Evolutionary conservation across 2,113 vertebrate genomes (phyloP), one percentile per base, ranked within the genome.

Genomic region (Pelmatolapia mariae): DNA sequence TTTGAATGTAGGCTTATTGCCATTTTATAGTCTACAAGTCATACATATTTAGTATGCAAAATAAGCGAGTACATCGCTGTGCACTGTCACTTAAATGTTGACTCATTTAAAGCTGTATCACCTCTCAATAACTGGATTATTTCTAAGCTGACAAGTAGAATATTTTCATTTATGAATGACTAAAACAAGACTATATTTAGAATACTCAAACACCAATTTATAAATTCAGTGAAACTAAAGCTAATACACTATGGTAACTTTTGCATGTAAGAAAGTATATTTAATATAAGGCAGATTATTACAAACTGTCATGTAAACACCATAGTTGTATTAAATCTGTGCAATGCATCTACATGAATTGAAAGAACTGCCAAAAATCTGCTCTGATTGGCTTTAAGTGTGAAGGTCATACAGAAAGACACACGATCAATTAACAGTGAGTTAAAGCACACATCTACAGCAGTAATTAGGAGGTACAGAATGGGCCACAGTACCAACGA

Each of bases 21-120:
- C 33, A 12, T 38, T 68, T 31, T 54, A 7, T 53, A 31, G 31
- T 47, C 50, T 47, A 8, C 45, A 52, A 19, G 47, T 86, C n/a
- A 36, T 29, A 31, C 73, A 78, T 26, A 50, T 78, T 78, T 52
- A 50, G 45, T 52, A 78, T 78, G 73, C 43, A 52, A 50, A 29
- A 78, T 31, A 78, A 78, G 71, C 11, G 16, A 50, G 71, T 50
- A 13, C 16, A 78, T 47, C 45, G 1, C 45, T 1, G 16, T 78
- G 43, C 10, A 31, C 43, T 50, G 71, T 78, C 71, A 78, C 26
- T 78, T 78, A 50, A 78, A 50, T 50, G 71, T 31, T 76, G 71
- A 76, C 40, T 76, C 24, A 76, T 47, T 47, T 47, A 76, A 76
- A 76, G 71, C 71, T 78, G 71, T 78, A 31, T 78, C 45, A 76